Conservation (phyloP, 2,113 vertebrate species). For the Chloroceryle aenea region DNA sequence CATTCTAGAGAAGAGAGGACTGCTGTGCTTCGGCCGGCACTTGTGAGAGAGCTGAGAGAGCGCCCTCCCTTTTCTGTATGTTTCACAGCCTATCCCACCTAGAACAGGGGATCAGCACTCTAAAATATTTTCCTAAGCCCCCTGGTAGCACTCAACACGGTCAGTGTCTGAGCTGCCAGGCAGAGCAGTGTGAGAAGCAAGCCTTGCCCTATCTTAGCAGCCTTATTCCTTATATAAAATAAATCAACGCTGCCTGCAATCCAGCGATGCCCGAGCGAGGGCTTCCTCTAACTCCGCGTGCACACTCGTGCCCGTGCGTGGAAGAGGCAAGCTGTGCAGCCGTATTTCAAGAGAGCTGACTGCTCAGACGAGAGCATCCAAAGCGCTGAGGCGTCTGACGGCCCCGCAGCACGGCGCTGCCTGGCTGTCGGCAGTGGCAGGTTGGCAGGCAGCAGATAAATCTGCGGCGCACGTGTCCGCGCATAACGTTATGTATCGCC, state of each 20-base stretch:
- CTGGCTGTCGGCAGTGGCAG: neutral
- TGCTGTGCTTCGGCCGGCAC: neutral
- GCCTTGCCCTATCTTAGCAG: neutral
- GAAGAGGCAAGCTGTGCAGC: neutral
- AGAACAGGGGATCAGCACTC: neutral
- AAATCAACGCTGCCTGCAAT: neutral
- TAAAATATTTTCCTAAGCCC: neutral
- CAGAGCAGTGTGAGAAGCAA: neutral
- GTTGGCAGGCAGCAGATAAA: neutral
- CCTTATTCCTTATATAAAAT: neutral
- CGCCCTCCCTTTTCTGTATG: neutral
- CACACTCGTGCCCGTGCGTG: rapidly evolving
- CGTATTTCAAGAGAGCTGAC: neutral
- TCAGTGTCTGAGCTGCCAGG: neutral
- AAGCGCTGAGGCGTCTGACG: neutral
- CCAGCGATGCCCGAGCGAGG: neutral
- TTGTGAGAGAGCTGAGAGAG: neutral
- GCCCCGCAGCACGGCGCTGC: neutral
- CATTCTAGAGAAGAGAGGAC: neutral
- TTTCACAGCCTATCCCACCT: neutral
- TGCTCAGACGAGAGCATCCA: neutral
- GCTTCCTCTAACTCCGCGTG: neutral
- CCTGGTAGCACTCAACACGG: neutral
- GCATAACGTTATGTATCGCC: neutral
- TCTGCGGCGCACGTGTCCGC: neutral